These are phyloP conservation scores for Oscheius onirici DNA, from an alignment of 2,888 invertebrate genomes.

Conservation along the genomic window DNA sequence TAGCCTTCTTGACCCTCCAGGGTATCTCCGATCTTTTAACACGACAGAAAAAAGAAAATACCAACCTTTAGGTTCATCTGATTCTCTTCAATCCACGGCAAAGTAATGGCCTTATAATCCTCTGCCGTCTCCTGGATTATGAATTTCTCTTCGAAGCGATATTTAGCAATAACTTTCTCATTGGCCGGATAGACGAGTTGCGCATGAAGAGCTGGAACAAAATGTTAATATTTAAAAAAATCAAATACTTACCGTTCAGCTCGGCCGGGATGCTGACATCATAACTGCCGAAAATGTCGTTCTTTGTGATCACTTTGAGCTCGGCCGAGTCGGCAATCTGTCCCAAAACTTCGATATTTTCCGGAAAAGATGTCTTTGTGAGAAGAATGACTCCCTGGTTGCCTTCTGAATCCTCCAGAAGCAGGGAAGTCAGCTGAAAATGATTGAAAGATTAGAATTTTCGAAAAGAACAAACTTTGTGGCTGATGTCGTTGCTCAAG, in stretches of 20 bases:
- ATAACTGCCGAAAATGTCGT: conserved; percentile 67
- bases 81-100: conserved; percentile 80
- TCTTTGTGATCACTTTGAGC: conserved; percentile 55
- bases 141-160: conserved; percentile 80
- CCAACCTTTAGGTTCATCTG: conserved; percentile 69
- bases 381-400: conserved; percentile 62
- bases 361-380: conserved; percentile 64
- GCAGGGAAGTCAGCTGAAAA: conserved; percentile 29
- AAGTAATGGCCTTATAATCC: conserved; percentile 82
- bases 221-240: neutral
- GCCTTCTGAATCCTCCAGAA: conserved; percentile 39
- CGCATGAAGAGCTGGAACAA: conserved; percentile 81
- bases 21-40: too few relatives aligned
- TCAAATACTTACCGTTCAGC: conserved; percentile 49
- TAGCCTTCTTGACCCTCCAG: too few relatives aligned
- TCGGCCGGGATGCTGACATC: conserved; percentile 35
- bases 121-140: conserved; percentile 86
- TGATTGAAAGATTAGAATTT: neutral
- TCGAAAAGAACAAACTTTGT: conserved; percentile 48
- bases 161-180: conserved; percentile 89
- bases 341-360: conserved; percentile 38
- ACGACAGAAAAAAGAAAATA: neutral
- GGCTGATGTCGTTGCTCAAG: conserved; percentile 56
- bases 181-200: conserved; percentile 93
- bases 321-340: conserved; percentile 35